Evolutionary conservation across 1,140 invertebrate species (phyloP).

Genomic region (Lordiphosa clarofinis): DNA sequence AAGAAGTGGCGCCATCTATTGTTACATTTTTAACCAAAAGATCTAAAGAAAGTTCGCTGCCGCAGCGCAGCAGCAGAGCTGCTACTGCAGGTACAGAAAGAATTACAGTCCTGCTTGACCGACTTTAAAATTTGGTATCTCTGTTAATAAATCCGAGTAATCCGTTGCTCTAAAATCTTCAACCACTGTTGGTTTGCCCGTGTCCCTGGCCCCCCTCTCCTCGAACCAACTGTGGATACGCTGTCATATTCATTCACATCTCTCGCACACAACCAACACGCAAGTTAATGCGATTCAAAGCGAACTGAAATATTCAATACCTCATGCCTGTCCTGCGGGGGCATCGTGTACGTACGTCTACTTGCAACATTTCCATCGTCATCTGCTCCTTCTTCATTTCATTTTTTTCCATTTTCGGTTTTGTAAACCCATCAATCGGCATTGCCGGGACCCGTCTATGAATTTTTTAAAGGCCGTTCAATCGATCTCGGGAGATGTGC

Average conservation of each 20-base stretch:
- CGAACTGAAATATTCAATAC: constrained; percentile 54
- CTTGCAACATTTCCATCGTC: not conserved
- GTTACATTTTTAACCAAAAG: too few species aligned
- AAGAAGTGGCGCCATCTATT: too few species aligned
- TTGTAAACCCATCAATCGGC: constrained; percentile 61
- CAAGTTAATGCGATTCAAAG: constrained; percentile 46
- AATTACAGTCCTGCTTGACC: too few species aligned
- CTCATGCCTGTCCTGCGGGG: constrained; percentile 1
- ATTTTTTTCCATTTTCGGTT: constrained; percentile 22
- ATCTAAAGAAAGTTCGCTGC: too few species aligned
- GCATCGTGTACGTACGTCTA: not conserved
- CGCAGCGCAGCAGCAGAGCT: too few species aligned
- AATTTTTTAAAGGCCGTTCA: constrained; percentile 50
- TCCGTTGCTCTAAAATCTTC: too few species aligned
- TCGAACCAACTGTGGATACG: not conserved
- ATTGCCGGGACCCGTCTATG: constrained; percentile 41
- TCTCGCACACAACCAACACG: not conserved
- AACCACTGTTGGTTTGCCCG: too few species aligned
- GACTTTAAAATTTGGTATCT: too few species aligned
- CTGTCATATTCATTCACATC: constrained; percentile 16
- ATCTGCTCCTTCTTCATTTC: constrained; percentile 12
- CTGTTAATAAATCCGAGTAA: too few species aligned
- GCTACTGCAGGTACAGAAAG: too few species aligned
- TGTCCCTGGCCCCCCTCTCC: constrained; percentile 2
- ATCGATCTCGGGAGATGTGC: constrained; percentile 35